These are phyloP conservation scores for Alcedo quadribrachys DNA, from an alignment of 2,797 vertebrate genomes.

Conservation along the genomic window DNA sequence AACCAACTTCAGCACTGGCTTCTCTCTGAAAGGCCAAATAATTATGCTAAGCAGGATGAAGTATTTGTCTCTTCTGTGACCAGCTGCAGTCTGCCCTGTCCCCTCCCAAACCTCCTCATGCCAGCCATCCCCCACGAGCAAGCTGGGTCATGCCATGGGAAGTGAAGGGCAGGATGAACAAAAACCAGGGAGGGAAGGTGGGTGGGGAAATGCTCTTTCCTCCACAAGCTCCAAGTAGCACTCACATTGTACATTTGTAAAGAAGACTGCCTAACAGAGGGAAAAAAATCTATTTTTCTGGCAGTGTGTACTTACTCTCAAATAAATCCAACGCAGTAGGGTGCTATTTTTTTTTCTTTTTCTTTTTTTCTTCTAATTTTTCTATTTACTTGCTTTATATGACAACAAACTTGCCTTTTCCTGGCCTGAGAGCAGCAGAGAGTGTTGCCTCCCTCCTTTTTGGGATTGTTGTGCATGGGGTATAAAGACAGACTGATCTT, in stretches of 20 bases:
- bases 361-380: slow-evolving; percentile 35
- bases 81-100: not conserved
- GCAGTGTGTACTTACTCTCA: slow-evolving; percentile 64
- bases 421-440: slow-evolving; percentile 52
- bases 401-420: slow-evolving; percentile 66
- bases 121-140: rapidly evolving
- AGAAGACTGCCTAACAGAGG: slow-evolving; percentile 65
- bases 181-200: rapidly evolving
- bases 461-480: slow-evolving; percentile 61
- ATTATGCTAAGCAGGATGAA: not conserved
- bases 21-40: not conserved
- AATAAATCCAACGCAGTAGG: slow-evolving; percentile 74
- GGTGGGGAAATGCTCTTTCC: not conserved
- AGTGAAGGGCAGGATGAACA: not conserved
- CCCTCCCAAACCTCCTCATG: rapidly evolving
- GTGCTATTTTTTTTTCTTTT: not conserved
- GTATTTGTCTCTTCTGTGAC: not conserved
- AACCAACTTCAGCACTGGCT: not conserved
- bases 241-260: slow-evolving; percentile 64
- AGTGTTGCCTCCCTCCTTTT: slow-evolving; percentile 59
- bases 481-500: slow-evolving; percentile 58
- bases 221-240: not conserved
- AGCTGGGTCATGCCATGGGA: not conserved
- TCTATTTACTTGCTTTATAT: slow-evolving; percentile 59
- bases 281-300: slow-evolving; percentile 65